Conservation (phyloP, 2,888 invertebrate genomes). For the Tortricodes alternella region DNA sequence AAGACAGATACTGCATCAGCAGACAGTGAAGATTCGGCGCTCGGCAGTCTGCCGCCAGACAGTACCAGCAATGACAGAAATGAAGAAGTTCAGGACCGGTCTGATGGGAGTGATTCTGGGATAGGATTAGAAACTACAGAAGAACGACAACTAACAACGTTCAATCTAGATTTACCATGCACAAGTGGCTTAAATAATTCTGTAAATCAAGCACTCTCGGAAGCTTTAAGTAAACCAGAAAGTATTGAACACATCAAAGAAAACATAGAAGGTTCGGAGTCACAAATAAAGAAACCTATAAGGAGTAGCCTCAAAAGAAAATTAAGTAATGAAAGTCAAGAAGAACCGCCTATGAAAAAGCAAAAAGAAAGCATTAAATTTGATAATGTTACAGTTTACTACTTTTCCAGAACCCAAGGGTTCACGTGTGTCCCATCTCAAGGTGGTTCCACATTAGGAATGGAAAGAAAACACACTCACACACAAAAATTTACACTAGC, state of each 20-base stretch:
- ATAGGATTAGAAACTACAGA: constrained; percentile 89
- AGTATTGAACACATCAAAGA: constrained; percentile 37
- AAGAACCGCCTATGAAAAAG: constrained; percentile 81
- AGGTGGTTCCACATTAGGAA: constrained; percentile 95
- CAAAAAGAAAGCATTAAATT: constrained; percentile 93
- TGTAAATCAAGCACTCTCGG: constrained; percentile 8
- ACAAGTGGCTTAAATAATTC: constrained; percentile 47
- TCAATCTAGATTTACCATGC: constrained; percentile 61
- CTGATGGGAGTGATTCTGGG: constrained; percentile 93
- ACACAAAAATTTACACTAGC: constrained; percentile 90
- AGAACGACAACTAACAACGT: constrained; percentile 71
- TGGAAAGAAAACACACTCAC: constrained; percentile 89
- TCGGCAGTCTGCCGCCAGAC: constrained; percentile 83
- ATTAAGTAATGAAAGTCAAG: constrained; percentile 63
- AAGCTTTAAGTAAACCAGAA: constrained; percentile 7
- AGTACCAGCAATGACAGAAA: constrained; percentile 69
- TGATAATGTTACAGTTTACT: constrained; percentile 96
- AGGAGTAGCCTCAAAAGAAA: constrained; percentile 88
- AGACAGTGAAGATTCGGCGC: constrained; percentile 84
- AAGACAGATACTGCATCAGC: constrained; percentile 79
- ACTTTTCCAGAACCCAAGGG: constrained; percentile 96
- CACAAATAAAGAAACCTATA: constrained; percentile 48
- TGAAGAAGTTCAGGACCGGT: constrained; percentile 86
- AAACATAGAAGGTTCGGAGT: constrained; percentile 38
- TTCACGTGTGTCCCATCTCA: constrained; percentile 96